Base-by-base conservation (phyloP, 2,797 vertebrate species). In the Sibirionetta formosa region DNA sequence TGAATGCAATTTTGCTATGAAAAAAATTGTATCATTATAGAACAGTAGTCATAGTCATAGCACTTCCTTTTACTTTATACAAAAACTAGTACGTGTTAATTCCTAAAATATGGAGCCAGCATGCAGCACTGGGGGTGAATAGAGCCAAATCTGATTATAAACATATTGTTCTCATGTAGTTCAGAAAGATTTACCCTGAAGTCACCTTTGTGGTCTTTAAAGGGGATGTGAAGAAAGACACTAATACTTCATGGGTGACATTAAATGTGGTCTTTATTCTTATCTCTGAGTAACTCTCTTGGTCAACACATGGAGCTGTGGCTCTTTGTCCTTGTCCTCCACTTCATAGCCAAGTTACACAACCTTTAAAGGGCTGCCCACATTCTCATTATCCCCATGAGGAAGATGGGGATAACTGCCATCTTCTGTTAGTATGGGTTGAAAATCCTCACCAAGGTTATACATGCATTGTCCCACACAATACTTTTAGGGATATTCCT, bases 181-280 rank as follows among this genome's bases (percentile, higher is more conserved):
- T 84, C 53, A 60, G 31, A 76, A 86, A 63, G 46, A 73, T 63
- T 82, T 86, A 64, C 40, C 44, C 44, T 73, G 60, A 91, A 90
- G 44, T 82, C 81, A 88, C 51, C 60, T 90, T 53, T 73, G 71
- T 80, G 60, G 31, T 82, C 65, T 93, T 68, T 68, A 85, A 92
- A 46, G 20, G 9, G 11, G 26, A 85, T 53, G 14, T 1, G 1
- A 85, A 51, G 50, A 69, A 92, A 82, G 36, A 77, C 44, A 31
- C 8, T 76, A 10, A 48, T 86, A 38, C 72, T 88, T 93, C 80
- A 80, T 84, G 38, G 51, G 57, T 72, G 46, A 46, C 65, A 93
- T 76, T 72, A 88, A 82, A 60, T 61, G 29, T 33, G 16, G n/a
- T 56, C 27, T 89, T 66, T 78, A 20, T 53, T 64, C 31, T 44